These are phyloP conservation scores for Strix aluco DNA, from an alignment of 2,113 vertebrate genomes.

Conservation along the genomic window DNA sequence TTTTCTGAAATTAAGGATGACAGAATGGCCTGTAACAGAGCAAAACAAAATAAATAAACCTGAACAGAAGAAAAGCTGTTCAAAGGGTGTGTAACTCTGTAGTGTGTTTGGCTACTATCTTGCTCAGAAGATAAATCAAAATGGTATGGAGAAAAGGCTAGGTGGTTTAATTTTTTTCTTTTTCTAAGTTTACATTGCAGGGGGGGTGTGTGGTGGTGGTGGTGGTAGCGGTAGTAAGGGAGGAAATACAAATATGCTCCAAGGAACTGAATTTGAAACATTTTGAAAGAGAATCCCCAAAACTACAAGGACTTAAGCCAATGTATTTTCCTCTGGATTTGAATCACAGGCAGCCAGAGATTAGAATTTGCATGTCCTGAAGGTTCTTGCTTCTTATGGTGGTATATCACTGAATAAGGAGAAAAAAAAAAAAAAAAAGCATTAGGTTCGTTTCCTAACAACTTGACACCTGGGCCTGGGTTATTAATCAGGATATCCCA, in stretches of 20 bases:
- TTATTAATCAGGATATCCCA: not conserved
- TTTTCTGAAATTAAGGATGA: slow-evolving; percentile 24
- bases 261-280: not conserved
- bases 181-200: not conserved
- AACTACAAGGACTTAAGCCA: not conserved
- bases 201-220: rapidly evolving
- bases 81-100: not conserved
- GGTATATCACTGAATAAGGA: not conserved
- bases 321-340: not conserved
- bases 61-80: not conserved
- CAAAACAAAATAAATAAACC: slow-evolving; percentile 33
- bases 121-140: not conserved
- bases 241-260: not conserved
- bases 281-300: slow-evolving; percentile 2
- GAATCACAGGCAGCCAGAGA: not conserved
- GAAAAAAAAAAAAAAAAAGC: not conserved
- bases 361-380: not conserved
- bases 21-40: not conserved
- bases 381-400: not conserved
- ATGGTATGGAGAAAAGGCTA: not conserved
- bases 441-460: not conserved
- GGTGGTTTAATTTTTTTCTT: not conserved
- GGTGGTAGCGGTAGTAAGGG: not conserved
- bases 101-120: not conserved
- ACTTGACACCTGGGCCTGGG: not conserved